phyloP scores from a whole-genome alignment of 1,140 invertebrate genomes.

The Panulirus ornatus region DNA sequence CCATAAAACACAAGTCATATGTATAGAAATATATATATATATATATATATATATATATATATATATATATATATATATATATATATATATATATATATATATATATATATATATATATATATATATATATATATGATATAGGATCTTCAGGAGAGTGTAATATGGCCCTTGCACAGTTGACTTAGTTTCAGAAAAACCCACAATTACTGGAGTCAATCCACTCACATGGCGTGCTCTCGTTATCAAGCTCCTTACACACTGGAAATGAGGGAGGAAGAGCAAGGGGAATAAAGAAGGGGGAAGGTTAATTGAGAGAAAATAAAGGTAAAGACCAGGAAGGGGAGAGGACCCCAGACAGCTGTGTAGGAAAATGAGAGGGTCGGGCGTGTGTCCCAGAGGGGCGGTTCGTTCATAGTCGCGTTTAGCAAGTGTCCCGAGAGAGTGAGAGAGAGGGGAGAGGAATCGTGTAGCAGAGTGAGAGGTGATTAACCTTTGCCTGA shows the following conservation, averaged over 20 bases:
- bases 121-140: neutral
- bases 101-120: too few relatives aligned
- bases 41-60: constrained; percentile 2
- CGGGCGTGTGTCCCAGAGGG: neutral
- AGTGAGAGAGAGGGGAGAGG: constrained; percentile 24
- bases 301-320: constrained; percentile 48
- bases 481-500: constrained; percentile 48
- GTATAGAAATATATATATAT: neutral
- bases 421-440: neutral
- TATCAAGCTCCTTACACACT: constrained; percentile 27
- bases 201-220: neutral
- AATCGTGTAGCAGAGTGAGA: constrained; percentile 32
- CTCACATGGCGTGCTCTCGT: neutral
- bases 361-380: constrained; percentile 16
- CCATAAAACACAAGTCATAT: neutral
- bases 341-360: constrained; percentile 29
- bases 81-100: neutral
- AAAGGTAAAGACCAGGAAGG: constrained; percentile 30
- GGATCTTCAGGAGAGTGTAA: too few relatives aligned
- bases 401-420: neutral
- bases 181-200: neutral
- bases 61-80: neutral
- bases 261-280: constrained; percentile 33
- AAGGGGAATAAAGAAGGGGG: constrained; percentile 42
- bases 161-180: too few relatives aligned